phyloP scores from a whole-genome alignment of 2,888 invertebrate species.

The Theristus sp. region DNA sequence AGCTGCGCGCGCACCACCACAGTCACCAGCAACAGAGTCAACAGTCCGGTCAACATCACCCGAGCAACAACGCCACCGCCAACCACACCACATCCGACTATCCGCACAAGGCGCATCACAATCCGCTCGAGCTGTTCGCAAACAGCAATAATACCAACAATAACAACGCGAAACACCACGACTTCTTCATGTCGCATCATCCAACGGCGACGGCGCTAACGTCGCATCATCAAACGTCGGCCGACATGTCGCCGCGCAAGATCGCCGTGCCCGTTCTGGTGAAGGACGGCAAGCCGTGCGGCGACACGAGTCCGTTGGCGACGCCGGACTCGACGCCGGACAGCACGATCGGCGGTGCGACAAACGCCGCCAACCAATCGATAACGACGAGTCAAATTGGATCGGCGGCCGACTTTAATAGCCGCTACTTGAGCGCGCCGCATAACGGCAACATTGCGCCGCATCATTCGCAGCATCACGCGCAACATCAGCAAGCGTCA shows the following conservation, averaged over 20 bases:
- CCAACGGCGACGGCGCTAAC: too few species aligned
- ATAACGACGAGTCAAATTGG: too few species aligned
- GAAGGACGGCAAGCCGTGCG: constrained; percentile 81
- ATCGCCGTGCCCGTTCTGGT: constrained; percentile 88
- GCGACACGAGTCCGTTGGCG: constrained; percentile 27
- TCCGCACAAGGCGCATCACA: too few species aligned
- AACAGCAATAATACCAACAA: too few species aligned
- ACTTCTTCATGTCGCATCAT: too few species aligned
- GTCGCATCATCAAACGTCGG: too few species aligned
- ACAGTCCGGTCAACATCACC: background rate
- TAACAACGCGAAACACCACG: too few species aligned
- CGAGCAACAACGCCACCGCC: constrained; percentile 38
- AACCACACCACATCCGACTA: constrained; percentile 37
- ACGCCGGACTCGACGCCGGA: constrained; percentile 28
- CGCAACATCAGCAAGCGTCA: background rate
- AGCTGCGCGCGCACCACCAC: too few species aligned
- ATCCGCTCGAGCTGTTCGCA: too few species aligned
- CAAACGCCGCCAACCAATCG: constrained; percentile 7
- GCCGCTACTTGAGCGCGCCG: background rate
- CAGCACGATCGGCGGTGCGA: background rate
- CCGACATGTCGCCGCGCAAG: constrained; percentile 69
- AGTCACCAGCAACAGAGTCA: background rate
- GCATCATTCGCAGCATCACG: too few species aligned
- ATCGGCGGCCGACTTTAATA: background rate
- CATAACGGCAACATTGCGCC: background rate